phyloP scores from a whole-genome alignment of 2,888 invertebrate genomes.

The Ectemnius lituratus region DNA sequence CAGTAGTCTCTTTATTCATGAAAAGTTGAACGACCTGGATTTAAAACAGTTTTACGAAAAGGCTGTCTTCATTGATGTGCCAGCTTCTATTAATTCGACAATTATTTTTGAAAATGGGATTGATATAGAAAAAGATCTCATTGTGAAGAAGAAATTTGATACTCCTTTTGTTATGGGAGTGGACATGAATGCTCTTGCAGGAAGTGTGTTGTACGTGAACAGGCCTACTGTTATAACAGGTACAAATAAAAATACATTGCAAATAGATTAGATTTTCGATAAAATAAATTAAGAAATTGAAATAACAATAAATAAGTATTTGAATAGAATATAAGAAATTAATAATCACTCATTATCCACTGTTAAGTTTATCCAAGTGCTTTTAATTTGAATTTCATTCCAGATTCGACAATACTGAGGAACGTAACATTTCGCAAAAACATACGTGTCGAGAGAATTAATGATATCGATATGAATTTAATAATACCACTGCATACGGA shows the following conservation, averaged over 20 bases:
- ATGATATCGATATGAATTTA: constrained; percentile 76
- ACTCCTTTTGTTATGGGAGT: constrained; percentile 54
- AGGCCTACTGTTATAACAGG: constrained; percentile 57
- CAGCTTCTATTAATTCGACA: constrained; percentile 45
- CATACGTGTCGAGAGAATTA: constrained; percentile 77
- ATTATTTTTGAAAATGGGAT: constrained; percentile 60
- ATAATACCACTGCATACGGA: constrained; percentile 78
- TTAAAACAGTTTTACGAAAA: constrained; percentile 60
- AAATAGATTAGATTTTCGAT: background rate
- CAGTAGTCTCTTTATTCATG: constrained; percentile 44
- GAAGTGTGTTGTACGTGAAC: constrained; percentile 54
- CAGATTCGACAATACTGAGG: constrained; percentile 77
- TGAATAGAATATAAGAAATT: too few relatives aligned
- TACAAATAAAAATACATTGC: constrained; percentile 26
- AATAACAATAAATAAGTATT: too few relatives aligned
- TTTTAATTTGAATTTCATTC: constrained; percentile 43
- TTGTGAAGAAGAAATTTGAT: constrained; percentile 52
- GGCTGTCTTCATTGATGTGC: constrained; percentile 60
- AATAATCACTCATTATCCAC: too few relatives aligned
- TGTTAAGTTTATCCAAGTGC: too few relatives aligned
- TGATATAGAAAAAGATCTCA: constrained; percentile 50
- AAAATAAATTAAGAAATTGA: too few relatives aligned
- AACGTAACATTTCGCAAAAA: constrained; percentile 76
- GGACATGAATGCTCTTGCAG: constrained; percentile 57
- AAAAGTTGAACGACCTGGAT: constrained; percentile 62